A percentile compares a stretch with the other conserved stretches of the same genome.
phyloP scores from a whole-genome alignment of 2,113 vertebrate species.

The Eudorcas thomsonii region DNA sequence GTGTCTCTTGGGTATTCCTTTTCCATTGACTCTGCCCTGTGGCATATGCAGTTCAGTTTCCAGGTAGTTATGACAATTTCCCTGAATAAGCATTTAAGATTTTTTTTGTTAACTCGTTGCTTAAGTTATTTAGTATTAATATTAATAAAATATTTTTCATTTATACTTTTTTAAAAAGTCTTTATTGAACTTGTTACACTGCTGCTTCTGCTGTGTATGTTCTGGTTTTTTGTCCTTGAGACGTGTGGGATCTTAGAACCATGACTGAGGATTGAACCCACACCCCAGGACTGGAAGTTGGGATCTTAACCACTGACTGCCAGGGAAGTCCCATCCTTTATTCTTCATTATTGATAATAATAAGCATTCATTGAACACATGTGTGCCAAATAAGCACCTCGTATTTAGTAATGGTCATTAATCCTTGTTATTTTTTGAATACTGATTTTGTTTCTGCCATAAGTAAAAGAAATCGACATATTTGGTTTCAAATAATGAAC shows the following conservation, averaged over 20 bases:
- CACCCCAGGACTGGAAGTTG: background rate
- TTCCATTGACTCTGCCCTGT: background rate
- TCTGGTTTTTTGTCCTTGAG: background rate
- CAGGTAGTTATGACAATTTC: background rate
- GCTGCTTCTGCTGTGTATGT: no score
- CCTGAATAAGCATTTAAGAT: background rate
- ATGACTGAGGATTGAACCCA: background rate
- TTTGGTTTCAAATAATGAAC: background rate
- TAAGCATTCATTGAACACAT: background rate
- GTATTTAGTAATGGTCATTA: background rate
- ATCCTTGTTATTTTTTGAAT: background rate
- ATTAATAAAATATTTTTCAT: background rate
- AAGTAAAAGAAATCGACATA: background rate
- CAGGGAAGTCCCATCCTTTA: background rate
- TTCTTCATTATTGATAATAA: background rate
- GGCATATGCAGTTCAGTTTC: background rate
- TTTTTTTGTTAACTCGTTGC: background rate
- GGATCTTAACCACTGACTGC: background rate
- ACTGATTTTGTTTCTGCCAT: background rate
- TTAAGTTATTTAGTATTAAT: background rate
- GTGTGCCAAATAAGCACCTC: background rate
- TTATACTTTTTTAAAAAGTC: background rate
- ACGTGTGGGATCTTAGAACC: background rate
- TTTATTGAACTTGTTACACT: background rate
- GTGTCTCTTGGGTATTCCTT: background rate